Percentiles rank a stretch among this genome's conserved stretches.
Evolutionary conservation across 2,113 vertebrate genomes (phyloP).

Genomic region (Gallinago undulata): DNA sequence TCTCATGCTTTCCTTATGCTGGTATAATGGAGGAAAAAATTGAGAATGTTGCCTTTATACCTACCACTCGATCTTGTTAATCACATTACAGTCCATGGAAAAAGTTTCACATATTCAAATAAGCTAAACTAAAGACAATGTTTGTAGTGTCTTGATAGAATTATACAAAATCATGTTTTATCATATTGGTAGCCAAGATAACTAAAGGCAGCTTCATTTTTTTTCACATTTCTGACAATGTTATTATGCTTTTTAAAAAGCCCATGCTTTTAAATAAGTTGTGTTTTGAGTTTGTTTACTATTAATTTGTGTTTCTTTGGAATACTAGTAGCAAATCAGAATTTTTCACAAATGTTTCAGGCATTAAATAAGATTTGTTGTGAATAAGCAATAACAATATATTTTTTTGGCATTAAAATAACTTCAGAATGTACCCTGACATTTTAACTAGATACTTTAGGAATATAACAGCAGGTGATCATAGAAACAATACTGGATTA

Average conservation of each 20-base stretch:
- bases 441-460: background rate
- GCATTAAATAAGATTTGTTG: background rate
- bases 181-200: background rate
- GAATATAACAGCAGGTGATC: background rate
- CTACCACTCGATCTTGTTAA: background rate
- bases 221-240: background rate
- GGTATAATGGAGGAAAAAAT: background rate
- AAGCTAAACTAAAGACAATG: background rate
- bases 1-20: background rate
- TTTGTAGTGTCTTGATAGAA: background rate
- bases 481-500: constrained; percentile 16
- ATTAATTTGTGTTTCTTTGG: background rate
- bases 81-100: background rate
- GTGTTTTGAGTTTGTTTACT: background rate
- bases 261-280: background rate
- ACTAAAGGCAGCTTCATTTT: background rate
- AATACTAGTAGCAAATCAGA: background rate
- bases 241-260: background rate
- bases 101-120: background rate
- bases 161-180: background rate
- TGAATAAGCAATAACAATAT: background rate
- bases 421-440: constrained; percentile 1
- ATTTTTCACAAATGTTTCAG: background rate
- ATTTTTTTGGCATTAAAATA: background rate
- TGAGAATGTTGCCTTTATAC: background rate